A percentile compares a stretch with the other conserved stretches of the same genome.
Conservation (phyloP, 2,888 invertebrate species). For the Lymantria dispar region DNA sequence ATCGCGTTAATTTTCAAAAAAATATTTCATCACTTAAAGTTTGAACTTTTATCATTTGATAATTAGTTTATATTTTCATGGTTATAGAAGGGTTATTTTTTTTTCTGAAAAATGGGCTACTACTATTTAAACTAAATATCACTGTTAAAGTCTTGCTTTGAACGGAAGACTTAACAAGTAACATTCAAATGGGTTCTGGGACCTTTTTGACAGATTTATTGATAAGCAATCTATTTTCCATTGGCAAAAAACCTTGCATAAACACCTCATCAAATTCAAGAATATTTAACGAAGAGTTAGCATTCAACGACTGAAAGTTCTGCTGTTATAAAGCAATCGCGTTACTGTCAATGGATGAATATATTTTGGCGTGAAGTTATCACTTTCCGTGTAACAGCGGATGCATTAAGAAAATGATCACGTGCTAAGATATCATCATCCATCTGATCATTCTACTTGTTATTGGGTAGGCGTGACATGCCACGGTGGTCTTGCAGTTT, state of each 20-base stretch:
- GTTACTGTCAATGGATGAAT: conserved; percentile 29
- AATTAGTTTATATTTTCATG: too few relatives aligned
- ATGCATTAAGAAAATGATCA: conserved; percentile 42
- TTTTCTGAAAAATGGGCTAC: too few relatives aligned
- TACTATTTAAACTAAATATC: too few relatives aligned
- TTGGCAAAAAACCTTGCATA: conserved; percentile 16
- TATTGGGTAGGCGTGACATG: conserved; percentile 45
- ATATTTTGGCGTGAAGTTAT: conserved; percentile 45
- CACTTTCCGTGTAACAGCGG: conserved; percentile 26
- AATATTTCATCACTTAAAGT: too few relatives aligned
- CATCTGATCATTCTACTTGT: conserved; percentile 34
- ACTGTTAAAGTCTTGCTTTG: too few relatives aligned
- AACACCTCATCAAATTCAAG: conserved; percentile 21
- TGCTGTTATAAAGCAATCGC: conserved; percentile 29
- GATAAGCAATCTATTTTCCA: conserved; percentile 11
- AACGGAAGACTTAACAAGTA: background rate
- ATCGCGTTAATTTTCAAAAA: too few relatives aligned
- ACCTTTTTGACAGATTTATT: conserved; percentile 11
- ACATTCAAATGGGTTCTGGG: background rate
- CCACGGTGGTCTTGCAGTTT: conserved; percentile 37
- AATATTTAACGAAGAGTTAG: conserved; percentile 26
- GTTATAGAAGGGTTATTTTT: too few relatives aligned
- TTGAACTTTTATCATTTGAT: too few relatives aligned
- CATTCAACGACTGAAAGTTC: conserved; percentile 24
- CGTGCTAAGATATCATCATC: conserved; percentile 40